Evolutionary conservation across 1,140 invertebrate species (phyloP).

Genomic region (Lepidurus apus): DNA sequence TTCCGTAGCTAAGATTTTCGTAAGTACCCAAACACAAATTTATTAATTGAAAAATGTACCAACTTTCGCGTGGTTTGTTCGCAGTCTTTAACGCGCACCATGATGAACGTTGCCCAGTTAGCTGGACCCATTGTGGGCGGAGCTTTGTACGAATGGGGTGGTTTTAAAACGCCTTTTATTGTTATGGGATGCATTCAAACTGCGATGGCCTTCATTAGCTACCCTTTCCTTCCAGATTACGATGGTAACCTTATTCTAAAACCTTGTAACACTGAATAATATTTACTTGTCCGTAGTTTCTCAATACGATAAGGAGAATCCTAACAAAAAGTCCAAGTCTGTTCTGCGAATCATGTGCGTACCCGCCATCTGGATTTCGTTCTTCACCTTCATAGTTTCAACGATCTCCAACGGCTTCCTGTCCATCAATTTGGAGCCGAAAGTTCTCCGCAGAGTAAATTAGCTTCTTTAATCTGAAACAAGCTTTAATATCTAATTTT

Average conservation of each 20-base stretch:
- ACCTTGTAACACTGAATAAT: not conserved
- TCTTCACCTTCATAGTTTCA: slow-evolving; percentile 42
- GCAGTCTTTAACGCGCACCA: slow-evolving; percentile 40
- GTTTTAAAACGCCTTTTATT: slow-evolving; percentile 42
- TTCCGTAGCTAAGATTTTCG: slow-evolving; percentile 41
- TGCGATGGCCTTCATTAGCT: slow-evolving; percentile 36
- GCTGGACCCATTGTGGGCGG: slow-evolving; percentile 41
- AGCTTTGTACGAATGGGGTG: slow-evolving; percentile 40
- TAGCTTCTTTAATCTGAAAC: not conserved
- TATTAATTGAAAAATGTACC: not conserved
- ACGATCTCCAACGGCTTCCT: slow-evolving; percentile 44
- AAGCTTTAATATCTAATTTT: not conserved
- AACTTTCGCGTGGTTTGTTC: not conserved
- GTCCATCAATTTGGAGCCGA: slow-evolving; percentile 42
- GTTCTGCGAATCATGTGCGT: slow-evolving; percentile 38
- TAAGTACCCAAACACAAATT: slow-evolving; percentile 34
- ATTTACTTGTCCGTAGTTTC: slow-evolving; percentile 4
- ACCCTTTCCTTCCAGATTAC: slow-evolving; percentile 38
- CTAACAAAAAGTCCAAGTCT: slow-evolving; percentile 15
- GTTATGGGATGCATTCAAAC: slow-evolving; percentile 40
- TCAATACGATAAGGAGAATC: slow-evolving; percentile 31
- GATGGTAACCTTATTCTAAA: slow-evolving; percentile 26
- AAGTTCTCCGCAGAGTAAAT: slow-evolving; percentile 40
- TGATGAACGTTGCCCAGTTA: slow-evolving; percentile 43
- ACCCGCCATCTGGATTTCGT: slow-evolving; percentile 41